Percentiles rank a stretch among this genome's conserved stretches.
Evolutionary conservation across 2,797 vertebrate genomes (phyloP).

Genomic region (Phrynocephalus vlangalii): DNA sequence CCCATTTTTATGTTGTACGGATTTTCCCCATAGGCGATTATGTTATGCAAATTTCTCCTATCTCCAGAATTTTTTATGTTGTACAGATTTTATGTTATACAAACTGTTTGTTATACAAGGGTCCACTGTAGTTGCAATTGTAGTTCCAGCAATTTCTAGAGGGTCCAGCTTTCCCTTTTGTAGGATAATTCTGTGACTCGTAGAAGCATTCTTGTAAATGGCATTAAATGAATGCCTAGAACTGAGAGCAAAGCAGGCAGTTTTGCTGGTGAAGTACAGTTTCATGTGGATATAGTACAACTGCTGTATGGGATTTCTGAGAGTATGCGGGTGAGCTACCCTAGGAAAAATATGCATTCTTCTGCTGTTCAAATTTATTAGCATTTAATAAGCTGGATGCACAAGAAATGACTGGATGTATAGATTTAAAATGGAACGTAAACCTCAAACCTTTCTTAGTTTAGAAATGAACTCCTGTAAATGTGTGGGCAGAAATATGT

Average conservation of each 20-base stretch:
- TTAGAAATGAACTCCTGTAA: conserved; percentile 51
- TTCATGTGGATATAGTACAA: accelerated
- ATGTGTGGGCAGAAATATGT: conserved; percentile 55
- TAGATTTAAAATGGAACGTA: conserved; percentile 1
- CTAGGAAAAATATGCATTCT: background rate
- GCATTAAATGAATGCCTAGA: conserved; percentile 9
- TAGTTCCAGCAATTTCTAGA: background rate
- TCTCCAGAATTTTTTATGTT: no score
- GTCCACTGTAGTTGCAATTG: background rate
- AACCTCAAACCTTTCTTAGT: background rate
- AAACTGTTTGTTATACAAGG: no score
- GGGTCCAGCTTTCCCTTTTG: background rate
- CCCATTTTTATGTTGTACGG: no score
- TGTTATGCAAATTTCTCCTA: no score
- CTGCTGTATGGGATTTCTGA: background rate
- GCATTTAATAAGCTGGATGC: conserved; percentile 38
- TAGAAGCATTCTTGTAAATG: background rate
- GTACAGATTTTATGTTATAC: no score
- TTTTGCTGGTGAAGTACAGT: accelerated
- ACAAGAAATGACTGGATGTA: conserved; percentile 1
- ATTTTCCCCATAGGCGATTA: no score
- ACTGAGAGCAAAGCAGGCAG: background rate
- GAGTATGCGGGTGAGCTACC: conserved; percentile 3
- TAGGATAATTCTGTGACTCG: background rate
- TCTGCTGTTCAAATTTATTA: conserved; percentile 40